These are phyloP conservation scores for Natator depressus DNA, from an alignment of 2,113 vertebrate genomes.

Conservation along the genomic window DNA sequence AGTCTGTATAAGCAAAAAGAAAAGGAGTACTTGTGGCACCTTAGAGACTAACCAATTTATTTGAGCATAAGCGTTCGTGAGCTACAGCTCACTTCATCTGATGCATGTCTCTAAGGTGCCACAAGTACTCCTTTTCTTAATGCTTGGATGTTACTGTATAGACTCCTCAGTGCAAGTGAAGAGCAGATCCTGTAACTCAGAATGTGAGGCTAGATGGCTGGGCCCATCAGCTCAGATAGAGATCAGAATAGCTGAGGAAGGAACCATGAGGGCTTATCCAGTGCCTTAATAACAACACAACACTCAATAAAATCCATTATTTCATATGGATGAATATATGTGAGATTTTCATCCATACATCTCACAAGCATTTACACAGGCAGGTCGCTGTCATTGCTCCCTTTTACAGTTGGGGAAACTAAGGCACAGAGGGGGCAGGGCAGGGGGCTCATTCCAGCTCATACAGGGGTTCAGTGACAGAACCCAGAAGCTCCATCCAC, in stretches of 20 bases:
- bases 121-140: neutral
- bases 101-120: too few species aligned
- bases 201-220: neutral
- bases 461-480: neutral
- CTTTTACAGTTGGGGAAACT: neutral
- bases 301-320: neutral
- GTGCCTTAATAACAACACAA: neutral
- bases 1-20: too few species aligned
- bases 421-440: neutral
- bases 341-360: neutral
- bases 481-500: neutral
- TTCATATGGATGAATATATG: too few species aligned
- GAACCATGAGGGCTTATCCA: neutral
- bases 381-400: neutral
- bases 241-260: neutral
- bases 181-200: neutral
- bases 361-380: neutral
- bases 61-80: too few species aligned
- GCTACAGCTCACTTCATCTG: too few species aligned
- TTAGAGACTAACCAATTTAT: too few species aligned
- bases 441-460: neutral
- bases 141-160: neutral
- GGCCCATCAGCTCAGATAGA: neutral
- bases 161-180: neutral
- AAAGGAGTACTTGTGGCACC: too few species aligned